Percentiles rank a stretch among this genome's conserved stretches.
Conservation (phyloP, 2,113 vertebrate species). For the Cinclus mexicanus region DNA sequence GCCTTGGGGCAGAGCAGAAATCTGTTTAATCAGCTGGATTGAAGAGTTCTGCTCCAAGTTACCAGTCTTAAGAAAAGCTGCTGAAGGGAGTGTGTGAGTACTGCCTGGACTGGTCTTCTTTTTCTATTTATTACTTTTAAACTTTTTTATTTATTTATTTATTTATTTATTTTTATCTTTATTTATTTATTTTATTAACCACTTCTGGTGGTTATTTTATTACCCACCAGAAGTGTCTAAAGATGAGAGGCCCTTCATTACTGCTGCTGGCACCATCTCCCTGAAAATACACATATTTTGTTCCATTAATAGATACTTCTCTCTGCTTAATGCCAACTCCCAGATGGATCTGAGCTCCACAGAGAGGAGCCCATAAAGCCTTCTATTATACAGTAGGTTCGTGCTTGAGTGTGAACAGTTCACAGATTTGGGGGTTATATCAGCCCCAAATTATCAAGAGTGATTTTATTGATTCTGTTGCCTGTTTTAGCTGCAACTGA, state of each 20-base stretch:
- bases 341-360: background rate
- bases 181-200: no score
- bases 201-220: background rate
- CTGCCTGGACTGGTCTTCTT: background rate
- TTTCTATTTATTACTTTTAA: no score
- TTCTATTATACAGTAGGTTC: background rate
- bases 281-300: background rate
- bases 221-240: background rate
- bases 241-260: background rate
- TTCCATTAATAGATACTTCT: background rate
- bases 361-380: background rate
- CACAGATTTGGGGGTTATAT: background rate
- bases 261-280: background rate
- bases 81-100: background rate
- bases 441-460: background rate
- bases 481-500: background rate
- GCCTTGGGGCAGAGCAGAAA: background rate
- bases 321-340: background rate
- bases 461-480: background rate
- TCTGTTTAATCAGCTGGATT: background rate
- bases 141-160: no score
- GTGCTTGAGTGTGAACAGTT: background rate
- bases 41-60: background rate
- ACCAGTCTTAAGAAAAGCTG: background rate
- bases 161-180: no score